phyloP scores from a whole-genome alignment of 2,113 vertebrate species.

The Pseudorhombus dupliciocellatus region DNA sequence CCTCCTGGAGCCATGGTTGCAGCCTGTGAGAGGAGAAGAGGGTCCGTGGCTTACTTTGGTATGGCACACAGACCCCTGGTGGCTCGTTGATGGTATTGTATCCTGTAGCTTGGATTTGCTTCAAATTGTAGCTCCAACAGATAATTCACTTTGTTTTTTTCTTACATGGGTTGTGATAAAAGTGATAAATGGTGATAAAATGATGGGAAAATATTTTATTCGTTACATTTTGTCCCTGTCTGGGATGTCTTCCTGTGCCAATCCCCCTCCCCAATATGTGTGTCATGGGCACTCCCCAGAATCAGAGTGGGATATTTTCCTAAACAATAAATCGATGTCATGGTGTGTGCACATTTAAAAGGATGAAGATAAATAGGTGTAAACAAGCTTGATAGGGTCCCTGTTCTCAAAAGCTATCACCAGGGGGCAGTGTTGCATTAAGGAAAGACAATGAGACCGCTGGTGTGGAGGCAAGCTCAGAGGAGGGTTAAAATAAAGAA shows the following conservation, averaged over 20 bases:
- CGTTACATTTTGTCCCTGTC: too few species aligned
- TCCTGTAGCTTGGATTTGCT: background rate
- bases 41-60: background rate
- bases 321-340: background rate
- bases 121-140: background rate
- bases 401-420: conserved; percentile 10
- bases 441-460: background rate
- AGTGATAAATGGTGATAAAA: too few species aligned
- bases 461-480: background rate
- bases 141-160: background rate
- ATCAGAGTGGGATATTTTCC: too few species aligned
- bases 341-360: too few species aligned
- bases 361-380: background rate
- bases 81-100: conserved; percentile 35
- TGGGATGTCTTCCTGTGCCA: too few species aligned
- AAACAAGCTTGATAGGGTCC: background rate
- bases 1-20: too few species aligned
- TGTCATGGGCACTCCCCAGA: too few species aligned
- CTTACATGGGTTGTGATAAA: background rate
- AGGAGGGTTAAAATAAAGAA: too few species aligned
- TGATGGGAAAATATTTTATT: too few species aligned
- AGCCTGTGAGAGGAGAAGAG: too few species aligned
- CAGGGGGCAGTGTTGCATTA: conserved; percentile 46
- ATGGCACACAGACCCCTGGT: conserved; percentile 49
- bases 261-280: too few species aligned